Percentiles rank a stretch among this genome's conserved stretches.
Conservation (phyloP, 2,888 invertebrate species). For the Cataglyphis albicans region DNA sequence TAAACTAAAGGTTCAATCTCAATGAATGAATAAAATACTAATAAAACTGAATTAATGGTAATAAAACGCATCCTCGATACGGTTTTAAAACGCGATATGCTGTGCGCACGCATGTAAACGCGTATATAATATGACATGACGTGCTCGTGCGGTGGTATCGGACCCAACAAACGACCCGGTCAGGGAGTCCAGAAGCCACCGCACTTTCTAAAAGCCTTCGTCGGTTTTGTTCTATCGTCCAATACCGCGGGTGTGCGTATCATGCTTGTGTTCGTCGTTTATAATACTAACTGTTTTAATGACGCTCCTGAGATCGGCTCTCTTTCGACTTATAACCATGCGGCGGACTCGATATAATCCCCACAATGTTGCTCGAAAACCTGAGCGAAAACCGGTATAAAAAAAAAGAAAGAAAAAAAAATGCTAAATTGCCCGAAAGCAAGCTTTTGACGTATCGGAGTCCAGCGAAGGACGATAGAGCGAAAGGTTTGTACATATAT, state of each 20-base stretch:
- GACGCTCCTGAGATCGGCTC: conserved; percentile 39
- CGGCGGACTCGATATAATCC: conserved; percentile 19
- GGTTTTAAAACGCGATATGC: neutral
- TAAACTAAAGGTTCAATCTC: no score
- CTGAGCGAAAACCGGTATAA: conserved; percentile 20
- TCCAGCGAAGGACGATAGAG: neutral
- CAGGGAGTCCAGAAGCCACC: conserved; percentile 76
- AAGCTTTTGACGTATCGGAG: conserved; percentile 2
- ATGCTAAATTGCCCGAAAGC: conserved; percentile 12
- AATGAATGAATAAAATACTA: no score
- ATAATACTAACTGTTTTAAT: conserved; percentile 34
- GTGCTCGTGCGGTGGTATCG: conserved; percentile 78
- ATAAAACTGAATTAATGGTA: no score
- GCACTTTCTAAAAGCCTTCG: conserved; percentile 85
- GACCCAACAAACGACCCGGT: conserved; percentile 80
- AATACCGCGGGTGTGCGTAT: conserved; percentile 16
- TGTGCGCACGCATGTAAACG: conserved; percentile 23
- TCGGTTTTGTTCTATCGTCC: conserved; percentile 69
- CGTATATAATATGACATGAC: conserved; percentile 71
- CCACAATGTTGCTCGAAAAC: conserved; percentile 28
- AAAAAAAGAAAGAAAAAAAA: neutral
- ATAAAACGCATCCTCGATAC: neutral
- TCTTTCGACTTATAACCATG: conserved; percentile 19
- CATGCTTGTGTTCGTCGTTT: neutral
- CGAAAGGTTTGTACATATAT: neutral